Evolutionary conservation across 2,888 invertebrate genomes (phyloP), one percentile per base, ranked within the genome.

Genomic region (Hirtodrosophila alboralis): DNA sequence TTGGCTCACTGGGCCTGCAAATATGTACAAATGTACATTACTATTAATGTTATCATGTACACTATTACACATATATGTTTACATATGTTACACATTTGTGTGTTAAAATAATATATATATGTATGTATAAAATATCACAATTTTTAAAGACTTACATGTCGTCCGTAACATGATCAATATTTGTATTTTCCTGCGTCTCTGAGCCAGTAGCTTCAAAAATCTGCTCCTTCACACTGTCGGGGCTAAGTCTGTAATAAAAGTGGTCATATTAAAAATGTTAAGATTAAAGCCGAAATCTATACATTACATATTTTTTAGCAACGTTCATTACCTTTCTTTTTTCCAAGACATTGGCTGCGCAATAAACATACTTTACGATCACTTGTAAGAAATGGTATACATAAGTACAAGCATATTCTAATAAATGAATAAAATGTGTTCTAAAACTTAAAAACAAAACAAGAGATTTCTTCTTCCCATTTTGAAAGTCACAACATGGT

Each of bases 1-100:
- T 71, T 1, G 86, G 75, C 21, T 87, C 88, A 33, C 75, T 75
- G 28, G 62, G 45, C 30, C 72, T 72, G 36, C 14, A 64, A 53
- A 27, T 37, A 26, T 14, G 3, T 4, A 14, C 16, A 16, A 16
- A 8, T 26, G 9, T 14, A 38, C 18, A 18, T 18, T 18, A 18
- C 3, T 18, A 5, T 18, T 1, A 5, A 18, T 18, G 18, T n/a
- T n/a, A n/a, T n/a, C 18, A 18, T 18, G 4, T 4, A 18, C 4
- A 18, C n/a, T n/a, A n/a, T n/a, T 18, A 18, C 4, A 18, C 2
- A 18, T 18, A 18, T 18, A 18, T 3, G 18, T 18, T 2, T 18
- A 18, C 18, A 18, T 18, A 18, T 18, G 5, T 18, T 4, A 18
- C n/a, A n/a, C n/a, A 18, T 5, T 18, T 18, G 18, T 18, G 5